Percentiles rank a stretch among this genome's conserved stretches.
Conservation (phyloP, 2,797 vertebrate genomes). For the Hyperoplus immaculatus region DNA sequence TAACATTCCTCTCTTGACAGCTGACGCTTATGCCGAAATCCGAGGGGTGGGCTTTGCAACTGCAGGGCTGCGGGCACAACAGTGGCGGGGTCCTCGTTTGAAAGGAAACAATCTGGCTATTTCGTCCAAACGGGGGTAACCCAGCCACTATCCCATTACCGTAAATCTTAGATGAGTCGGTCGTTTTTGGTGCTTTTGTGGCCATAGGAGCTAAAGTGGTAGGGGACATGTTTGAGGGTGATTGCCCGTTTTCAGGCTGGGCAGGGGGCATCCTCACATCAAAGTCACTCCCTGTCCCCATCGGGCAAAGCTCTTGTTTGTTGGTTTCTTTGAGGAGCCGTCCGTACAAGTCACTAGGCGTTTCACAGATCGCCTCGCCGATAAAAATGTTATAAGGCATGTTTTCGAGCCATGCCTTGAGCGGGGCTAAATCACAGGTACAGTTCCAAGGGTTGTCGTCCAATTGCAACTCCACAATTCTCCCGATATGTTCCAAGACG, state of each 20-base stretch:
- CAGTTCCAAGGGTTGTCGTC: slow-evolving; percentile 99
- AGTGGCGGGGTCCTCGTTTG: slow-evolving; percentile 94
- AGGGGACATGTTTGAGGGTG: slow-evolving; percentile 89
- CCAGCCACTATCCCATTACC: slow-evolving; percentile 97
- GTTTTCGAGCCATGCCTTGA: slow-evolving; percentile 99
- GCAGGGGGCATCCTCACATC: slow-evolving; percentile 94
- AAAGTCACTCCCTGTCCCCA: slow-evolving; percentile 96
- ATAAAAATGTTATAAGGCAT: slow-evolving; percentile 99
- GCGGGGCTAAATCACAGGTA: slow-evolving; percentile 96
- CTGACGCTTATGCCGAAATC: slow-evolving; percentile 97
- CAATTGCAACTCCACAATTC: slow-evolving; percentile 96
- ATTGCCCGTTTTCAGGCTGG: slow-evolving; percentile 88
- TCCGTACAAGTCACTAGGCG: slow-evolving; percentile 95
- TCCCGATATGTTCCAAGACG: slow-evolving; percentile 96
- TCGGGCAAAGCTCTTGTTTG: slow-evolving; percentile 96
- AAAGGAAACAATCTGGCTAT: slow-evolving; percentile 93
- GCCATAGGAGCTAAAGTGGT: slow-evolving; percentile 88
- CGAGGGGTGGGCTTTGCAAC: slow-evolving; percentile 96
- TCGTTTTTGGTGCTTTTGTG: slow-evolving; percentile 93
- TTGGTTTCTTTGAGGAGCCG: slow-evolving; percentile 97
- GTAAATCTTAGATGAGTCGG: slow-evolving; percentile 95
- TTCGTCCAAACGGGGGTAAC: slow-evolving; percentile 89
- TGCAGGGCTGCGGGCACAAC: slow-evolving; percentile 92
- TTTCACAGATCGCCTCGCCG: slow-evolving; percentile 98
- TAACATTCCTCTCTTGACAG: slow-evolving; percentile 96